Percentiles rank a stretch among this genome's conserved stretches.
phyloP scores from a whole-genome alignment of 2,888 invertebrate genomes.

The Lochmaea crataegi region DNA sequence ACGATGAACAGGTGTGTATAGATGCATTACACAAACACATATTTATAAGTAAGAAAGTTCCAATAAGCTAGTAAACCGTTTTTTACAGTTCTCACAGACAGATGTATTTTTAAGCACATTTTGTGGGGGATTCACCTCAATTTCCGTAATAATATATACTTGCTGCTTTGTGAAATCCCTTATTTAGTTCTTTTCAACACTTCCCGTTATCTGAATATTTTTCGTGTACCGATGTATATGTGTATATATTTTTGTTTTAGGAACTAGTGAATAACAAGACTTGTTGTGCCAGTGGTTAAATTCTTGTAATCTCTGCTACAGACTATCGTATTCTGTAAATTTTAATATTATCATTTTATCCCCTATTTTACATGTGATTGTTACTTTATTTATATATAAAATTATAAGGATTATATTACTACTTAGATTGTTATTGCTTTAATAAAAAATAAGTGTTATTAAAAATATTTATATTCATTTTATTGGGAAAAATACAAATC shows the following conservation, averaged over 20 bases:
- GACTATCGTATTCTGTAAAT: conserved; percentile 21
- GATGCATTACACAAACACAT: conserved; percentile 34
- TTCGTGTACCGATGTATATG: too few species aligned
- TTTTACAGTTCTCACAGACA: too few species aligned
- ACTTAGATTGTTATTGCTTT: conserved; percentile 4
- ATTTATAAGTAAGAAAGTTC: too few species aligned
- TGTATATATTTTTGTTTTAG: conserved; percentile 12
- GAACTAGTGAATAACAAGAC: conserved; percentile 28
- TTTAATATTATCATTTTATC: conserved; percentile 28
- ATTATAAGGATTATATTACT: conserved; percentile 23
- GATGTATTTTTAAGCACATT: too few species aligned
- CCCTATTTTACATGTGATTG: conserved; percentile 31
- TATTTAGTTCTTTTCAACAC: too few species aligned
- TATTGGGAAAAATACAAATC: too few species aligned
- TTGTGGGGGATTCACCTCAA: too few species aligned
- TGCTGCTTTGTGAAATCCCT: too few species aligned
- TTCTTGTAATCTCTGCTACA: conserved; percentile 3
- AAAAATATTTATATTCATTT: not conserved
- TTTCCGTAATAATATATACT: too few species aligned
- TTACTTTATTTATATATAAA: conserved; percentile 31
- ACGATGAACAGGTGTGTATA: conserved; percentile 56
- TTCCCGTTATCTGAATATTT: too few species aligned
- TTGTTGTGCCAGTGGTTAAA: conserved; percentile 29
- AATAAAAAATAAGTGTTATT: conserved; percentile 3
- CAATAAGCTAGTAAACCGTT: too few species aligned